These are phyloP conservation scores for Catostomus latipinnis DNA, from an alignment of 2,797 vertebrate genomes.

Conservation along the genomic window DNA sequence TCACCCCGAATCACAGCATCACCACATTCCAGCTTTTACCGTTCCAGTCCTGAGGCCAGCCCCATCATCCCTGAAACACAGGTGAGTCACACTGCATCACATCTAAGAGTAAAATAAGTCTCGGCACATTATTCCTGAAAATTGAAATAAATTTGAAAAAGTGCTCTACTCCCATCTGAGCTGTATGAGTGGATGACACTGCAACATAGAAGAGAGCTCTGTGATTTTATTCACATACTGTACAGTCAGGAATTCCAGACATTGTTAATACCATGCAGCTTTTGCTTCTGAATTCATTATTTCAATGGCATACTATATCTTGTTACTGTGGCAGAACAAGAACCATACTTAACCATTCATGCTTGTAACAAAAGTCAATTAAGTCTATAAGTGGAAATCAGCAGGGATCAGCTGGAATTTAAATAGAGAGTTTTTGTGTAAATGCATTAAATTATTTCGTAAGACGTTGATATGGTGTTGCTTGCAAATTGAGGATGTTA, in stretches of 20 bases:
- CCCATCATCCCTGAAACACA: conserved; percentile 97
- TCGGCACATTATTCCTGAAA: neutral
- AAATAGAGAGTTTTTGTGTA: conserved; percentile 7
- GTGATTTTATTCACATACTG: neutral
- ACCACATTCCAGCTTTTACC: conserved; percentile 92
- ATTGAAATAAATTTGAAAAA: conserved; percentile 3
- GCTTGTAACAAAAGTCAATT: conserved; percentile 9
- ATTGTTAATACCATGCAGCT: neutral
- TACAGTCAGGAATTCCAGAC: conserved; percentile 13
- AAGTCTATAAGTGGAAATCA: conserved; percentile 12
- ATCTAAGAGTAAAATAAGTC: conserved; percentile 48
- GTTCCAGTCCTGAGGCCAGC: conserved; percentile 91
- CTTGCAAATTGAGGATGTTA: neutral
- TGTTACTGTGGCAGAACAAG: neutral
- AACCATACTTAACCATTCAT: conserved; percentile 14
- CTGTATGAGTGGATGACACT: conserved; percentile 27
- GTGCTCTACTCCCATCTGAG: conserved; percentile 17
- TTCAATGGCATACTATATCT: neutral
- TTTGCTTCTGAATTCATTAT: conserved; percentile 33
- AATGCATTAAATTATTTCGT: neutral
- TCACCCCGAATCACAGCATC: conserved; percentile 90
- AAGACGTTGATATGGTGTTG: neutral
- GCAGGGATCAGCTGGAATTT: neutral
- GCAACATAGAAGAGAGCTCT: conserved; percentile 1
- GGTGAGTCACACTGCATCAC: conserved; percentile 76